A percentile compares a stretch with the other conserved stretches of the same genome.
Evolutionary conservation across 2,888 invertebrate genomes (phyloP).

Genomic region (Scaptomyza caliginosa): DNA sequence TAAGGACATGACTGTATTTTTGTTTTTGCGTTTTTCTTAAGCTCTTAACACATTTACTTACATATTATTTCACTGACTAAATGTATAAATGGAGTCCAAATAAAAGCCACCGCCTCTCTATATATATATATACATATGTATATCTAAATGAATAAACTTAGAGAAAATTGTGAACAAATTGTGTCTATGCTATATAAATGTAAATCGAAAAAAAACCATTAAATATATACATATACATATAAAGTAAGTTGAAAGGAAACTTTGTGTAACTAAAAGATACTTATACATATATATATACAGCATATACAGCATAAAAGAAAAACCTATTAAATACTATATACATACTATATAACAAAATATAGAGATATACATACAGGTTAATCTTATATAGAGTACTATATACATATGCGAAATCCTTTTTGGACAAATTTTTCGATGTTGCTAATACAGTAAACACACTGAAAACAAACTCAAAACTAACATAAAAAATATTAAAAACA

Average conservation of each 20-base stretch:
- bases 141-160: constrained; percentile 49
- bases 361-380: constrained; percentile 64
- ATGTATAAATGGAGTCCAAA: constrained; percentile 81
- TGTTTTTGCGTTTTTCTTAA: background rate
- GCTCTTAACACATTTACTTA: background rate
- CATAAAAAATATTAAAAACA: too few species aligned
- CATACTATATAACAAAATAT: too few species aligned
- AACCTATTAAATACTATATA: constrained; percentile 33
- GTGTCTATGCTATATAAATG: constrained; percentile 66
- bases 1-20: background rate
- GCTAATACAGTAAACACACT: constrained; percentile 53
- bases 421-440: constrained; percentile 78
- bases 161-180: constrained; percentile 72
- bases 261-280: constrained; percentile 66
- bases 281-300: constrained; percentile 62
- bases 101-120: constrained; percentile 81
- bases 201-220: constrained; percentile 18
- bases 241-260: constrained; percentile 18
- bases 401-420: constrained; percentile 74
- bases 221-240: background rate
- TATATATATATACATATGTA: constrained; percentile 34
- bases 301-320: constrained; percentile 28
- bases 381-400: constrained; percentile 65
- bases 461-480: constrained; percentile 26
- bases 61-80: constrained; percentile 67